These are phyloP conservation scores for Podiceps cristatus DNA, from an alignment of 2,113 vertebrate species.

Conservation along the genomic window DNA sequence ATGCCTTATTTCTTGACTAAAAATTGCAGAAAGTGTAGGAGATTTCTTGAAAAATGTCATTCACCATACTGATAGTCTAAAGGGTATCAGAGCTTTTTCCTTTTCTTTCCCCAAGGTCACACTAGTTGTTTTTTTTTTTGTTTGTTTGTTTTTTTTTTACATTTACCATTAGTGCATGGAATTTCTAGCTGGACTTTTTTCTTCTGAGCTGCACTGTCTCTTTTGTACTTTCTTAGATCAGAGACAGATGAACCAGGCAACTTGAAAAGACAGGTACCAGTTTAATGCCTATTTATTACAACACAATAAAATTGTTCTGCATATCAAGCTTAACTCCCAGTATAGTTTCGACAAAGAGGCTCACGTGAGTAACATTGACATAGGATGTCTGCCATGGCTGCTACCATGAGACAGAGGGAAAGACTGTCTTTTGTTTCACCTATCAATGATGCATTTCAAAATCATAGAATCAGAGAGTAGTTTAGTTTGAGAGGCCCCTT, in stretches of 20 bases:
- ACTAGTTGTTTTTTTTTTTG: background rate
- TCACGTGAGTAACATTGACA: background rate
- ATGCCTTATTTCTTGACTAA: background rate
- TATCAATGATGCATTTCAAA: background rate
- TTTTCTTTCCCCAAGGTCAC: background rate
- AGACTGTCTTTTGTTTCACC: background rate
- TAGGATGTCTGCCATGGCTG: background rate
- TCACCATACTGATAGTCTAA: background rate
- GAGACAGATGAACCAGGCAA: background rate
- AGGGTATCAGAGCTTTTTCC: background rate
- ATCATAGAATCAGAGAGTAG: background rate
- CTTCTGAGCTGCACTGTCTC: background rate
- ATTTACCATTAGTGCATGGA: background rate
- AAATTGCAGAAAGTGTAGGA: background rate
- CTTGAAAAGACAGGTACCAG: background rate
- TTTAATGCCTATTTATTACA: background rate
- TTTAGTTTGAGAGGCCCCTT: no score
- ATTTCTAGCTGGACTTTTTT: background rate
- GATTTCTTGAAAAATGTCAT: background rate
- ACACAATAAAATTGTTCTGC: background rate
- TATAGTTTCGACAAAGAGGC: background rate
- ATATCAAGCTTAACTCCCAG: background rate
- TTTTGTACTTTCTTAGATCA: background rate
- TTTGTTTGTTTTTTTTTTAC: background rate
- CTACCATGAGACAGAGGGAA: background rate